Conservation (phyloP, 2,113 vertebrate genomes). For the Panthera uncia region DNA sequence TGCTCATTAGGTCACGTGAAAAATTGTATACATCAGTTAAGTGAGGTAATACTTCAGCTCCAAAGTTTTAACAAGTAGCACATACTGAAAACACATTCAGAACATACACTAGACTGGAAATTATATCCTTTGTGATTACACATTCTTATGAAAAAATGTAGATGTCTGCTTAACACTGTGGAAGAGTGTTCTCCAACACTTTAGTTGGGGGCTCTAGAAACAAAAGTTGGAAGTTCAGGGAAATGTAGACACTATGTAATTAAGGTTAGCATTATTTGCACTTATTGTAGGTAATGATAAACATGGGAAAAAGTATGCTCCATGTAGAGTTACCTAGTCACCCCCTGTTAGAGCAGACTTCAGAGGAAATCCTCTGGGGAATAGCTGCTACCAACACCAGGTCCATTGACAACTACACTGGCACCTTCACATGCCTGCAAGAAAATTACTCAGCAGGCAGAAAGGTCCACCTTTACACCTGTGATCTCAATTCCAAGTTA, state of each 20-base stretch:
- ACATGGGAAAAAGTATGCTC: neutral
- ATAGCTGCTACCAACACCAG: neutral
- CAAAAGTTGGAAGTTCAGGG: neutral
- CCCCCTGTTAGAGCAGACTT: neutral
- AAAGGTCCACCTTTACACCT: neutral
- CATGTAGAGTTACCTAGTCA: neutral
- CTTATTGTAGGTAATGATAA: neutral
- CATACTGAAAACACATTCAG: neutral
- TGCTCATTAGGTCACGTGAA: neutral
- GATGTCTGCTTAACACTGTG: neutral
- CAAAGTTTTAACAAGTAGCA: neutral
- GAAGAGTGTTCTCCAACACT: neutral
- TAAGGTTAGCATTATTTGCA: neutral
- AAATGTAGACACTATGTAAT: neutral
- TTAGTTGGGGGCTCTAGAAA: neutral
- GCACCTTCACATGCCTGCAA: neutral
- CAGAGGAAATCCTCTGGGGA: neutral
- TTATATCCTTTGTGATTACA: neutral
- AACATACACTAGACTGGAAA: neutral
- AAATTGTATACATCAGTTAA: neutral
- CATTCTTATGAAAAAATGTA: neutral
- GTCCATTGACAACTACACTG: neutral
- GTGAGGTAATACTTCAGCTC: neutral
- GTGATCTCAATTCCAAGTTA: neutral
- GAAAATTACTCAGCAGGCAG: neutral